Evolutionary conservation across 1,140 invertebrate species (phyloP), one percentile per base, ranked within the genome.

Genomic region (Cydia amplana): DNA sequence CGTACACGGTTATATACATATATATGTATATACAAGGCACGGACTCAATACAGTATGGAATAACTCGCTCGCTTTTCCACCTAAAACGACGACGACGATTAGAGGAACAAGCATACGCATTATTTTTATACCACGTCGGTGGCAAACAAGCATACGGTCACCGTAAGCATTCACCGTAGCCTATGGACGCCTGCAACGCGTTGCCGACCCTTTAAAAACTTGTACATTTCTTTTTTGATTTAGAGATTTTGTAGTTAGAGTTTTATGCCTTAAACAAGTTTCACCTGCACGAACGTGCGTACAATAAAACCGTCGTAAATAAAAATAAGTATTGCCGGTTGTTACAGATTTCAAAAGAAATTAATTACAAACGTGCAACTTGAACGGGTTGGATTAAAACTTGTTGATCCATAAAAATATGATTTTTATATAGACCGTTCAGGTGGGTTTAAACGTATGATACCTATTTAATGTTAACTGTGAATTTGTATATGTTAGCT

Each of bases 321-420:
- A 25, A 70, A 70, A 70, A 70, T 40, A 70, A 70, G 43, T 40
- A 43, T 70, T 5, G 65, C 32, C 32, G 2, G 65, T 70, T 70
- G 32, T 70, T 36, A 70, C 65, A n/a, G 32, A 10, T 36, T 70
- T 70, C 65, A 70, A 70, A 70, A 70, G 65, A 70, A 70, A 70
- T 70, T 70, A 70, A 70, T 70, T 70, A 70, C 32, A 23, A 36
- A 40, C 28, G 65, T 40, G 28, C 32, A 18, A 20, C 63, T 36
- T 36, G 65, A n/a, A n/a, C 65, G 28, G 65, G 65, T 70, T 18
- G 32, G n/a, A 32, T 65, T 65, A 9, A 32, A 70, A 70, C 28
- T 36, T 40, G 32, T 70, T n/a, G 20, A n/a, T n/a, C n/a, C n/a
- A n/a, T n/a, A n/a, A n/a, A 65, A 65, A 70, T 23, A 20, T 20